Base-by-base conservation (phyloP, 2,113 vertebrate genomes). In the Cepphus grylle region DNA sequence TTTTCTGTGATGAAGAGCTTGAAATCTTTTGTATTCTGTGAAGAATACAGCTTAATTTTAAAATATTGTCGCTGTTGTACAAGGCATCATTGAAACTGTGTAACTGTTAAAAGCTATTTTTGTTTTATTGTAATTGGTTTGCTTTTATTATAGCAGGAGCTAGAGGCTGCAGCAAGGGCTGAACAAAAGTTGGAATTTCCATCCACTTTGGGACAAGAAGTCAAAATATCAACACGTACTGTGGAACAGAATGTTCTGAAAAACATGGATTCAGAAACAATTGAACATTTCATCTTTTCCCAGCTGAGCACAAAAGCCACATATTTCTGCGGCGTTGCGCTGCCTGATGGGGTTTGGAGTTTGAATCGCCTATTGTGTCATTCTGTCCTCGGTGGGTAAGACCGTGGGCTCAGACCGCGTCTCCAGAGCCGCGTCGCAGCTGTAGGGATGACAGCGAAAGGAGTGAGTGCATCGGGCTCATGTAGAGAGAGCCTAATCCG, bases 331-430 rank as follows among this genome's bases (percentile, higher is more conserved):
- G 34, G 11, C 27, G 45, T 42, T 72, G 4, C 0, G 0, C 26
- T 87, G 84, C 66, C 66, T 58, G 58, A 32, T 65, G 87, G 43
- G 58, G 40, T 92, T 92, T 85, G 74, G 84, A 74, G 47, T 25
- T 26, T 93, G 91, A 94, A 65, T 65, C 0, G 14, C 15, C 34
- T 30, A 17, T 50, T 50, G 81, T 91, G 83, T 53, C 59, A 17
- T 34, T 26, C 70, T 50, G 45, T 21, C 50, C 53, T 45, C 4
- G 22, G n/a, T 0, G 15, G 38, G 30, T 63, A 17, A 38, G 56
- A 17, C n/a, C 3, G 4, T 0, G 0, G 40, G 58, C 22, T 42
- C 50, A 29, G 82, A n/a, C 38, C 1, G 1, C 0, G 2, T 70
- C 50, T 74, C 40, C n/a, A 43, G 76, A 0, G 2, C 62, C 2